Percentiles rank a stretch among this genome's conserved stretches.
Evolutionary conservation across 2,888 invertebrate species (phyloP).

Genomic region (Agapetus fuscipes): DNA sequence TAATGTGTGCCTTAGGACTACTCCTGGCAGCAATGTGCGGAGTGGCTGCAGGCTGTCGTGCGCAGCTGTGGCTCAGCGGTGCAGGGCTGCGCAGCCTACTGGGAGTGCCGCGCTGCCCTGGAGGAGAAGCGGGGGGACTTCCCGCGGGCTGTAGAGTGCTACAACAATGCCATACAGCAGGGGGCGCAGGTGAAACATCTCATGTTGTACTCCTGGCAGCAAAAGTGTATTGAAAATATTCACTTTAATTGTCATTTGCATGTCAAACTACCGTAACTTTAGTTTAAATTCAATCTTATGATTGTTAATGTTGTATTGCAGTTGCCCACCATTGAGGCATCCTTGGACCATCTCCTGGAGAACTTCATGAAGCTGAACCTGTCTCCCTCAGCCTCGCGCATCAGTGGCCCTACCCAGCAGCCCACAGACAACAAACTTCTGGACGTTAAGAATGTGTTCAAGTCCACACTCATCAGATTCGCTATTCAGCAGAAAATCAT

Average conservation of each 20-base stretch:
- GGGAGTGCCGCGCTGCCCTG: conserved; percentile 51
- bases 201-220: neutral
- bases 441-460: conserved; percentile 48
- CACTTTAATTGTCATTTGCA: no score
- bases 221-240: no score
- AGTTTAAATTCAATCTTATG: no score
- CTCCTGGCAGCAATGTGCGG: conserved; percentile 44
- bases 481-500: conserved; percentile 36
- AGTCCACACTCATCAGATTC: conserved; percentile 48
- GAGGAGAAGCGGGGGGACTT: conserved; percentile 47
- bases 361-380: conserved; percentile 51
- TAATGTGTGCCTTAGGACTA: no score
- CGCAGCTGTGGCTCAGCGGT: conserved; percentile 35
- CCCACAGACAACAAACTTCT: conserved; percentile 32
- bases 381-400: conserved; percentile 27
- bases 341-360: conserved; percentile 43
- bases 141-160: conserved; percentile 47
- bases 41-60: conserved; percentile 43
- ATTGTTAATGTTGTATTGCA: no score
- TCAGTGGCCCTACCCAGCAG: neutral
- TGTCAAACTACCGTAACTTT: no score
- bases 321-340: conserved; percentile 43
- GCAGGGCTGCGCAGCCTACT: conserved; percentile 40
- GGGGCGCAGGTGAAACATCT: conserved; percentile 47
- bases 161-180: conserved; percentile 46